Evolutionary conservation across 1,140 invertebrate species (phyloP).

Genomic region (Galleria mellonella): DNA sequence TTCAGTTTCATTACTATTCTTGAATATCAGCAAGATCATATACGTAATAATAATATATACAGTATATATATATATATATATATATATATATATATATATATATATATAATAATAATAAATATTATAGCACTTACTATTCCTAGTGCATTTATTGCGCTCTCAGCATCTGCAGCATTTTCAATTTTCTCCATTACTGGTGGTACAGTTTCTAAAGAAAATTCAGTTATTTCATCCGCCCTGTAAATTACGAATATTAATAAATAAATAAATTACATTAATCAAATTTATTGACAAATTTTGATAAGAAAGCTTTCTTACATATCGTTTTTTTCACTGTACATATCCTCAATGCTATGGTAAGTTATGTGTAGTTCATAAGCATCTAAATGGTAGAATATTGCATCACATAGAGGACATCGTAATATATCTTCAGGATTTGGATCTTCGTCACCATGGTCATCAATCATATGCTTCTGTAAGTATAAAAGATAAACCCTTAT

Average conservation of each 20-base stretch:
- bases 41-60: too few relatives aligned
- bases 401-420: conserved; percentile 79
- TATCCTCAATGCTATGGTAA: conserved; percentile 78
- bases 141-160: conserved; percentile 22
- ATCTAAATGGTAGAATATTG: conserved; percentile 79
- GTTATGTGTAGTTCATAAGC: conserved; percentile 79
- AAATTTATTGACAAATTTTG: not conserved
- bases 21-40: too few relatives aligned
- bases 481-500: too few relatives aligned
- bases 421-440: conserved; percentile 75
- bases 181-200: conserved; percentile 53
- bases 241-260: conserved; percentile 13
- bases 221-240: conserved; percentile 37
- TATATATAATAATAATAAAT: too few relatives aligned
- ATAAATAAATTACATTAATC: not conserved
- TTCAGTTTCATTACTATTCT: too few relatives aligned
- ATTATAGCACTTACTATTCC: conserved; percentile 35
- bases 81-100: too few relatives aligned
- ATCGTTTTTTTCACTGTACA: conserved; percentile 79
- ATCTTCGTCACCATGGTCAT: conserved; percentile 76
- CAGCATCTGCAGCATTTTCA: conserved; percentile 18
- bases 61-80: too few relatives aligned
- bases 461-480: conserved; percentile 76
- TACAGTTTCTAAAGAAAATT: conserved; percentile 58
- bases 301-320: conserved; percentile 43